Conservation (phyloP, 2,113 vertebrate species). For the Solea senegalensis region DNA sequence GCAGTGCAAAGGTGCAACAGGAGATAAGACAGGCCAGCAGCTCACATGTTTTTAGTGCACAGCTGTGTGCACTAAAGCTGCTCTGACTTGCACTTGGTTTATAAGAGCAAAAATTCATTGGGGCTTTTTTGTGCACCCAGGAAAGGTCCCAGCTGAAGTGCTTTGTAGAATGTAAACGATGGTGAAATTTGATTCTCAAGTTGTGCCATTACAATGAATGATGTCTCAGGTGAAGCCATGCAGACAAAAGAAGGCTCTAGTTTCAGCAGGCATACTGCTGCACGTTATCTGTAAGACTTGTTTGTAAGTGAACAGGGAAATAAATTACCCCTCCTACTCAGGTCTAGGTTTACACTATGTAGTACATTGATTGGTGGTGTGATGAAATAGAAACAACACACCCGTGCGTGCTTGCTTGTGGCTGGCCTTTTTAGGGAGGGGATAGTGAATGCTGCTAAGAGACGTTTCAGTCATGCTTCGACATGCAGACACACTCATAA, state of each 20-base stretch:
- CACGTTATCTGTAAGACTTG: constrained; percentile 14
- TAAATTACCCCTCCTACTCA: constrained; percentile 22
- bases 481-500: constrained; percentile 21
- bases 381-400: constrained; percentile 41
- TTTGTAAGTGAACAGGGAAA: background rate
- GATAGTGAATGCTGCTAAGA: constrained; percentile 29
- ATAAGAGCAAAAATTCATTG: constrained; percentile 22
- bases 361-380: constrained; percentile 1
- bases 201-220: constrained; percentile 16
- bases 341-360: constrained; percentile 14
- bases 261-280: constrained; percentile 44
- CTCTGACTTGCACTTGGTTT: constrained; percentile 13
- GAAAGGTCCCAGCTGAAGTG: background rate
- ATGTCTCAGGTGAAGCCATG: constrained; percentile 13
- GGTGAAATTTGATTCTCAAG: constrained; percentile 55
- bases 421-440: constrained; percentile 30
- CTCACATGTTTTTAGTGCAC: constrained; percentile 22
- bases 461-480: constrained; percentile 40
- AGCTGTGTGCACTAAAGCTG: background rate
- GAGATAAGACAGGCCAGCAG: constrained; percentile 43
- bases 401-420: constrained; percentile 19
- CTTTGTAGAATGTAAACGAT: constrained; percentile 14
- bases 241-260: constrained; percentile 56
- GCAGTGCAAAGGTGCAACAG: constrained; percentile 45
- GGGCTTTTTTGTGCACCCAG: constrained; percentile 1